Conservation (phyloP, 2,113 vertebrate species). For the Odocoileus hemionus region DNA sequence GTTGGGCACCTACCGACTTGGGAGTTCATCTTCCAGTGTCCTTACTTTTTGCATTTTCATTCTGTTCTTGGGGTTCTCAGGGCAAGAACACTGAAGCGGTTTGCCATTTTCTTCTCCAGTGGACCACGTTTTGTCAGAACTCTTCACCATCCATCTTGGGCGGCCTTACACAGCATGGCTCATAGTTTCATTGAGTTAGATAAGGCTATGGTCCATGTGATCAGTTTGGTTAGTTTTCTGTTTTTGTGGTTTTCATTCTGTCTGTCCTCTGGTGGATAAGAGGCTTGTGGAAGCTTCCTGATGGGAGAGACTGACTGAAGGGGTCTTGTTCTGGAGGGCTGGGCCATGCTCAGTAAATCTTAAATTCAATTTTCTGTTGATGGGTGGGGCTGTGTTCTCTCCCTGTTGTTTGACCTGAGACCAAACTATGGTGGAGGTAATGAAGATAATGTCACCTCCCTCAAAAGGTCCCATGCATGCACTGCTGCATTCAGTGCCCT, state of each 20-base stretch:
- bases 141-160: neutral
- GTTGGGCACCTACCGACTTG: neutral
- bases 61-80: neutral
- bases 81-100: neutral
- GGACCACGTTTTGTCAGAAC: neutral
- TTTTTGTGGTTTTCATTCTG: neutral
- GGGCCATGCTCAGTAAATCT: neutral
- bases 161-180: neutral
- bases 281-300: neutral
- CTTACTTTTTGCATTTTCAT: neutral
- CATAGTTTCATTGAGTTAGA: neutral
- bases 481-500: neutral
- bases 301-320: neutral
- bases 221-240: neutral
- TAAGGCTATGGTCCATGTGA: neutral
- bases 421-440: neutral
- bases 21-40: neutral
- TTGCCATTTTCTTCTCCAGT: neutral
- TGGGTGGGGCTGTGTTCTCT: neutral
- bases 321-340: neutral
- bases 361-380: neutral
- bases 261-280: neutral
- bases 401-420: neutral
- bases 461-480: neutral
- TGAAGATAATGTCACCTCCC: neutral